A percentile compares a stretch with the other conserved stretches of the same genome.
These are phyloP conservation scores for Sceliomorpha sp. DNA, from an alignment of 2,888 invertebrate species.

Conservation along the genomic window DNA sequence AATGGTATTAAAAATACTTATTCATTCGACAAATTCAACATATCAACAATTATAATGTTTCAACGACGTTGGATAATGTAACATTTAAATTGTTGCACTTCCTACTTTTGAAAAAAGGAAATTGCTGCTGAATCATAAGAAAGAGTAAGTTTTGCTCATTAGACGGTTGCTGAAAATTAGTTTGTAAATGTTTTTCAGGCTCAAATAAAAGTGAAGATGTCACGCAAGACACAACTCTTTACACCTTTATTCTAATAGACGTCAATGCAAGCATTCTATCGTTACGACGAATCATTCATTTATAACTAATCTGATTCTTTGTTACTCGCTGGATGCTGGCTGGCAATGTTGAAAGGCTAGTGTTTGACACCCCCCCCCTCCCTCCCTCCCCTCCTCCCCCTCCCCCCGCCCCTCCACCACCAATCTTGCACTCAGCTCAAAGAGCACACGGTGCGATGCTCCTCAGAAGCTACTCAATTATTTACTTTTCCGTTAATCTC, in stretches of 20 bases:
- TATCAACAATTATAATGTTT: too few relatives aligned
- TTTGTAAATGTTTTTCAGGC: constrained; percentile 36
- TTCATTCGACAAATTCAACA: too few relatives aligned
- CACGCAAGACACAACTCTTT: constrained; percentile 26
- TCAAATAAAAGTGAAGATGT: constrained; percentile 18
- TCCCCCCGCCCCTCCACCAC: too few relatives aligned
- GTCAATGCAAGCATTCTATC: constrained; percentile 42
- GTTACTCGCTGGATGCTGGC: constrained; percentile 14
- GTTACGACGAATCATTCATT: constrained; percentile 22
- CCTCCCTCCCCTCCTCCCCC: too few relatives aligned
- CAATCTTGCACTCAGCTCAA: too few relatives aligned
- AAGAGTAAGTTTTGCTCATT: too few relatives aligned
- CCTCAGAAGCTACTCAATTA: too few relatives aligned
- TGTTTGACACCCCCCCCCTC: too few relatives aligned
- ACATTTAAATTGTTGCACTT: constrained; percentile 2
- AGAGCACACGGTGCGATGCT: too few relatives aligned
- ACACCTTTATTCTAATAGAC: constrained; percentile 25
- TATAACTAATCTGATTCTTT: constrained; percentile 36
- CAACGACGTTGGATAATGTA: constrained; percentile 8
- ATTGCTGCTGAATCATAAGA: constrained; percentile 14
- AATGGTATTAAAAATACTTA: too few relatives aligned
- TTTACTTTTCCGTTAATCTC: too few relatives aligned
- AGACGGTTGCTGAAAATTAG: constrained; percentile 19
- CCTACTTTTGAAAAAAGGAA: constrained; percentile 25
- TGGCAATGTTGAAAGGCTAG: constrained; percentile 25